Evolutionary conservation across 2,113 vertebrate species (phyloP).

Genomic region (Cavia aperea): DNA sequence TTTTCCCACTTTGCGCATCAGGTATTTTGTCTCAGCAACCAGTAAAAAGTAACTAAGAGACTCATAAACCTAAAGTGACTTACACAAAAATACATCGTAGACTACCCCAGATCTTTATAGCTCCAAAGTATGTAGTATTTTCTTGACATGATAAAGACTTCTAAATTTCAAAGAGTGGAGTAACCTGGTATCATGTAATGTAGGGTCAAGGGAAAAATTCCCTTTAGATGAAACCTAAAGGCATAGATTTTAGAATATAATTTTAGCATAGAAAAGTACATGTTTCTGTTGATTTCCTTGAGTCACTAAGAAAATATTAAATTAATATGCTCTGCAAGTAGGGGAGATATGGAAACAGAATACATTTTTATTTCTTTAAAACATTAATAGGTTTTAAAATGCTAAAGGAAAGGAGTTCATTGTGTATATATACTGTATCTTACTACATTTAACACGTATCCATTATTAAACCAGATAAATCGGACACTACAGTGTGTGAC

Average conservation of each 20-base stretch:
- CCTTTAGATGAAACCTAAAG: background rate
- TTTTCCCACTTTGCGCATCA: too few relatives aligned
- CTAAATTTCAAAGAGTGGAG: background rate
- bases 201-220: background rate
- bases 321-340: background rate
- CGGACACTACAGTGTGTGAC: background rate
- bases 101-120: background rate
- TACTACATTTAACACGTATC: background rate
- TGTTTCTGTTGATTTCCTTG: background rate
- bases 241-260: background rate
- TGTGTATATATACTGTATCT: background rate
- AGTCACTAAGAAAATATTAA: constrained; percentile 18
- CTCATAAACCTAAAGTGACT: background rate
- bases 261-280: background rate
- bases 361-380: constrained; percentile 5
- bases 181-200: background rate
- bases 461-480: constrained; percentile 16
- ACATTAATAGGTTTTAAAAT: constrained; percentile 23
- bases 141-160: background rate
- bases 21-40: too few relatives aligned
- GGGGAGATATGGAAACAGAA: background rate
- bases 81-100: background rate
- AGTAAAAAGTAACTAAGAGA: too few relatives aligned
- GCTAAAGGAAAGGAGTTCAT: background rate
- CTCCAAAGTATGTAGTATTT: background rate